Conservation (phyloP, 2,113 vertebrate species). For the Sterrhoptilus dennistouni region DNA sequence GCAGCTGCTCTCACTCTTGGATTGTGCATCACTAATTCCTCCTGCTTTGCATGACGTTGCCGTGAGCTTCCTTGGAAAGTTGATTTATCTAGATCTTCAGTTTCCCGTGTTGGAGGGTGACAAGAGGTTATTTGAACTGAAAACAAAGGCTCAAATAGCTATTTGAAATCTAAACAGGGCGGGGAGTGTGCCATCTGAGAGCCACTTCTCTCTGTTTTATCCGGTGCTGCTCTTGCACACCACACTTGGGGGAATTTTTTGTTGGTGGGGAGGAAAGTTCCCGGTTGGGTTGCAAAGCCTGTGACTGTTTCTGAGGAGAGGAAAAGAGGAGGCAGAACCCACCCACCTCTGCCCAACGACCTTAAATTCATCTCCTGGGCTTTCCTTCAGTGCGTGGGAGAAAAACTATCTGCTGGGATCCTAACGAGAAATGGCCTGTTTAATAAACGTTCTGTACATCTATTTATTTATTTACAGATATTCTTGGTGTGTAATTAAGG, state of each 20-base stretch:
- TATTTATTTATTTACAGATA: background rate
- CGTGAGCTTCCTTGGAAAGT: background rate
- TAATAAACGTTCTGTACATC: background rate
- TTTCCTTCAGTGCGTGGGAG: background rate
- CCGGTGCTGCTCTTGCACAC: accelerated
- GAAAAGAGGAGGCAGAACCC: background rate
- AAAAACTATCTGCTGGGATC: background rate
- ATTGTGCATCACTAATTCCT: background rate
- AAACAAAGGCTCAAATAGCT: background rate
- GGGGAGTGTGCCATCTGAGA: background rate
- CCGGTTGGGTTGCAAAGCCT: background rate
- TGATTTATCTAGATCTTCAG: background rate
- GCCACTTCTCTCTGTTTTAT: background rate
- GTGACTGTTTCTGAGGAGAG: background rate
- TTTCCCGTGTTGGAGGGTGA: background rate
- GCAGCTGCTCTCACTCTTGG: background rate
- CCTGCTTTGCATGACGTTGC: background rate
- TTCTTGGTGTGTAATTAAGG: background rate
- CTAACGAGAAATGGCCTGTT: background rate
- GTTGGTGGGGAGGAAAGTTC: background rate
- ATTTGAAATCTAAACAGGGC: background rate
- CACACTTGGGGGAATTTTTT: background rate
- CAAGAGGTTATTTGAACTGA: background rate
- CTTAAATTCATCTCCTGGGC: background rate
- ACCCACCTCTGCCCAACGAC: accelerated